phyloP scores from a whole-genome alignment of 2,113 vertebrate species.

The Cygnus buccinator region DNA sequence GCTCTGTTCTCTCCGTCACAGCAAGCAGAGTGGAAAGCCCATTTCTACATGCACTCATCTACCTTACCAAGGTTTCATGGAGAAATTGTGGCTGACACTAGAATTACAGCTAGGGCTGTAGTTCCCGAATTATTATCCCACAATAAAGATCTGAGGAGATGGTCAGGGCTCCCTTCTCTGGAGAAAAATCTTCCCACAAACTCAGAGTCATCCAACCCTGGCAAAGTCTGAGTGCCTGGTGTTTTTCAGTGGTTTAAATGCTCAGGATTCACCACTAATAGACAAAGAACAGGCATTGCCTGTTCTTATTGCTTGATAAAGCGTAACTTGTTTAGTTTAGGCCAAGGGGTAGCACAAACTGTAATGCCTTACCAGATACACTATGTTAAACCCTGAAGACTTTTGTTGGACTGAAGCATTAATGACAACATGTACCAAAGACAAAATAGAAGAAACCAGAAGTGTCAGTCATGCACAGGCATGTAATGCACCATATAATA shows the following conservation, averaged over 20 bases:
- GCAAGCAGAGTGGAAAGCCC: not conserved
- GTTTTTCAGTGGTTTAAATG: not conserved
- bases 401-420: not conserved
- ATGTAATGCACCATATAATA: not conserved
- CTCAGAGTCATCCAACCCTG: not conserved
- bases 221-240: not conserved
- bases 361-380: not conserved
- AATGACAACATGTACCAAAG: not conserved
- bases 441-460: not conserved
- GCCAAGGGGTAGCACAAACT: not conserved
- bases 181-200: not conserved
- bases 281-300: not conserved
- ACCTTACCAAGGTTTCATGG: not conserved
- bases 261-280: not conserved
- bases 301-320: not conserved
- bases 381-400: not conserved
- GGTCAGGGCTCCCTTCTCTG: not conserved
- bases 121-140: not conserved
- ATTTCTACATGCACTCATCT: rapidly evolving
- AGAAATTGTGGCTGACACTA: not conserved
- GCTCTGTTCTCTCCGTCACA: rapidly evolving
- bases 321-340: not conserved
- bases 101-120: not conserved
- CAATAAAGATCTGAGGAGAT: not conserved
- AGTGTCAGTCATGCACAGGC: not conserved